Conservation (phyloP, 2,888 invertebrate genomes). For the Microplitis deprimator region DNA sequence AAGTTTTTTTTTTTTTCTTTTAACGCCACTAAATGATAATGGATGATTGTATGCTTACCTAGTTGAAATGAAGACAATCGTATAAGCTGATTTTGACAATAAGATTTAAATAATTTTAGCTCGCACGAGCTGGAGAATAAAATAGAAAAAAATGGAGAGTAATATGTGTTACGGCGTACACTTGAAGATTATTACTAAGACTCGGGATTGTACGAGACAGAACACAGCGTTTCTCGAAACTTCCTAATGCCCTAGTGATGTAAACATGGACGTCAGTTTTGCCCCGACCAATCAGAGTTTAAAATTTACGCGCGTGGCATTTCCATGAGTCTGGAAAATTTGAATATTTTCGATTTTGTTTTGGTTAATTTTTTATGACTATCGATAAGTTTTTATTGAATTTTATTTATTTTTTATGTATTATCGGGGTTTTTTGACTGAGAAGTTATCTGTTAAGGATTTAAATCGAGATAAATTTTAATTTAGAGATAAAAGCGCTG, state of each 20-base stretch:
- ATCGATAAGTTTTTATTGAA: neutral
- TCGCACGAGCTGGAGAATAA: neutral
- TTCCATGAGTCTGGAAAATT: neutral
- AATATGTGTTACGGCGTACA: constrained; percentile 8
- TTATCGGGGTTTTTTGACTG: neutral
- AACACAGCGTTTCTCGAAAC: constrained; percentile 61
- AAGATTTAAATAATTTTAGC: neutral
- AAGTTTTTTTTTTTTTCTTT: neutral
- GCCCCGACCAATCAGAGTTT: constrained; percentile 51
- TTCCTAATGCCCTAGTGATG: constrained; percentile 56
- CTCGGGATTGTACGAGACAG: constrained; percentile 29
- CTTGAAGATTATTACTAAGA: constrained; percentile 31
- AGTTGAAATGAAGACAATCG: neutral
- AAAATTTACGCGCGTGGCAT: neutral
- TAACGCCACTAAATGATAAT: too few species aligned
- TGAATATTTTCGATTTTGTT: neutral
- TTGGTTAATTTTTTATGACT: neutral
- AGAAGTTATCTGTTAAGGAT: too few species aligned
- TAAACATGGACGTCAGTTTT: constrained; percentile 55
- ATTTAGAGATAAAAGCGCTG: neutral
- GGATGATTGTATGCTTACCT: neutral
- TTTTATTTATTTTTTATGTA: neutral
- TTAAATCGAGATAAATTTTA: too few species aligned
- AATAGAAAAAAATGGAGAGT: constrained; percentile 7
- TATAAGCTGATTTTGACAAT: neutral